Percentiles rank a stretch among this genome's conserved stretches.
Evolutionary conservation across 37 sponge, comb jelly and placozoan genomes (phyloP).

Genomic region (Lycopodina hypogea): DNA sequence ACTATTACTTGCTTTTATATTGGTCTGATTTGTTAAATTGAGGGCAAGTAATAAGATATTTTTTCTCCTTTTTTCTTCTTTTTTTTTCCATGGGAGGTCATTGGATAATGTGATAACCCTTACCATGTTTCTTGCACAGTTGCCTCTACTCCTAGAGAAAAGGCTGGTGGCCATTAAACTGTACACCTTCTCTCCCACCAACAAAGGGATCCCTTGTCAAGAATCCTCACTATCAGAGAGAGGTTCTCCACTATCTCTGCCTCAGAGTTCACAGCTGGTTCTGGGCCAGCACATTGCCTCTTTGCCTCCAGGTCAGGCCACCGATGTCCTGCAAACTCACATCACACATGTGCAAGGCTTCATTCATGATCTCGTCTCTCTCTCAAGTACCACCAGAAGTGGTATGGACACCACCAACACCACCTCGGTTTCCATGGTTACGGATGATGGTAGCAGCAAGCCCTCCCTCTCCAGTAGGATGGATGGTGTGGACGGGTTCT

Average conservation of each 20-base stretch:
- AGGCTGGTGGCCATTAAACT: not conserved
- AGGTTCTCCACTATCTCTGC: not conserved
- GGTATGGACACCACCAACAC: too few species aligned
- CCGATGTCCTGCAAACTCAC: slow-evolving; percentile 6
- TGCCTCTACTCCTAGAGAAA: slow-evolving; percentile 12
- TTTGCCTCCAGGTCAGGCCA: slow-evolving; percentile 25
- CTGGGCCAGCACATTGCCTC: slow-evolving; percentile 2
- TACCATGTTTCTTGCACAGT: too few species aligned
- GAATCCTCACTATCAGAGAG: not conserved
- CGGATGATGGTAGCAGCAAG: too few species aligned
- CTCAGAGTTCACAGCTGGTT: not conserved
- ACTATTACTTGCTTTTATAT: too few species aligned
- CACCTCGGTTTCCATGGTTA: too few species aligned
- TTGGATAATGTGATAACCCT: too few species aligned
- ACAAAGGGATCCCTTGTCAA: not conserved
- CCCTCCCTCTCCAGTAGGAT: too few species aligned
- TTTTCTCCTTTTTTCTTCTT: too few species aligned
- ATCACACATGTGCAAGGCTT: not conserved
- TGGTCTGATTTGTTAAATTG: too few species aligned
- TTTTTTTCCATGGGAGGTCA: too few species aligned
- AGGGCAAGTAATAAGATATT: too few species aligned
- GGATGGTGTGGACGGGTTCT: not conserved
- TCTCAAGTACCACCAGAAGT: too few species aligned
- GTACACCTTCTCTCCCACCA: not conserved
- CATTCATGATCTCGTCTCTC: not conserved